phyloP scores from a whole-genome alignment of 2,888 invertebrate species.

The Creontiades dilutus region DNA sequence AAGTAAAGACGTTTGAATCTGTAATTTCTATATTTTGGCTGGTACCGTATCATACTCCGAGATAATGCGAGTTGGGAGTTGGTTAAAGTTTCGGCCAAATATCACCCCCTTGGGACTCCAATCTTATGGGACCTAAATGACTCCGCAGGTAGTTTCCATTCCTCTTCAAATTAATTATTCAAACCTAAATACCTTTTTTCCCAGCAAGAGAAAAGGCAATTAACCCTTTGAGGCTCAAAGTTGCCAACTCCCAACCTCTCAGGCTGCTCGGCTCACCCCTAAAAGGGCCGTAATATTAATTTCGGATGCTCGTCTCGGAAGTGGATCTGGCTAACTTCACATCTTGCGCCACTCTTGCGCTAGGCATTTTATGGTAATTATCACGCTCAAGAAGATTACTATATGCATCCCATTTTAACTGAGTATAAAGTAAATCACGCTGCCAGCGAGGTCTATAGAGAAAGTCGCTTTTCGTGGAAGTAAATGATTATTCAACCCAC shows the following conservation, averaged over 20 bases:
- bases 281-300: constrained; percentile 24
- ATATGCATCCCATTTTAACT: too few species aligned
- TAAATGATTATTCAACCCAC: too few species aligned
- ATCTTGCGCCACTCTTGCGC: too few species aligned
- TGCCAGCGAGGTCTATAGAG: too few species aligned
- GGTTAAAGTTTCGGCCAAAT: not conserved
- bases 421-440: too few species aligned
- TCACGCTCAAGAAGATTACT: too few species aligned
- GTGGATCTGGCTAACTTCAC: not conserved
- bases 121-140: not conserved
- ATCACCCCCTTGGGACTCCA: not conserved
- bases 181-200: not conserved
- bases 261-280: not conserved
- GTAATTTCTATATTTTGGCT: too few species aligned
- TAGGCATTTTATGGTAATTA: too few species aligned
- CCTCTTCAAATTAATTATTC: constrained; percentile 2
- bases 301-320: constrained; percentile 7
- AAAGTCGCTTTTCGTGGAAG: too few species aligned
- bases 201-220: not conserved
- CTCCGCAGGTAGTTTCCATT: not conserved
- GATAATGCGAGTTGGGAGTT: not conserved
- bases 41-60: not conserved
- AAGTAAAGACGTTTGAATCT: too few species aligned
- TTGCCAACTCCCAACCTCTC: not conserved
- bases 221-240: not conserved